phyloP scores from a whole-genome alignment of 2,797 vertebrate species.

The Halcyon chelicuti region DNA sequence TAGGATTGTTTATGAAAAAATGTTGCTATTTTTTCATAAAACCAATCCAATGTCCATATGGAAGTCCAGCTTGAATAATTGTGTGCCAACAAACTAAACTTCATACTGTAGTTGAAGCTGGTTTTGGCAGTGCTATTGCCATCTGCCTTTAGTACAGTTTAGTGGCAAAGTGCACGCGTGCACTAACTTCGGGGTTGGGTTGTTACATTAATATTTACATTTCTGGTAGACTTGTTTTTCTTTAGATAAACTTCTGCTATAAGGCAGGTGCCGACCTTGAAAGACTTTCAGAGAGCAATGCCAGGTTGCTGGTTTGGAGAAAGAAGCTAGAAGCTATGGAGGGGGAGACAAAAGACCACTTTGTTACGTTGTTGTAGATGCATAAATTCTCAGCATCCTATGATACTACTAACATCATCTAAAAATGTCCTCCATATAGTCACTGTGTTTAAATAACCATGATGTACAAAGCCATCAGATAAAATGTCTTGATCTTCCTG shows the following conservation, averaged over 20 bases:
- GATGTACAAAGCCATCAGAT: neutral
- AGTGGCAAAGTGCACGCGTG: neutral
- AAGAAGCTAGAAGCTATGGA: neutral
- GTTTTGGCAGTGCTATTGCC: neutral
- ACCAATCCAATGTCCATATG: neutral
- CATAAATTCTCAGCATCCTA: neutral
- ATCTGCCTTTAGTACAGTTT: neutral
- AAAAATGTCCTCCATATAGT: neutral
- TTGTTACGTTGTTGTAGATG: neutral
- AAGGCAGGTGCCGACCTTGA: neutral
- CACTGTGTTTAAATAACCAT: neutral
- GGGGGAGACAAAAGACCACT: neutral
- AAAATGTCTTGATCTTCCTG: neutral
- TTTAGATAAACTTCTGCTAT: neutral
- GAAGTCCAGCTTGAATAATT: neutral
- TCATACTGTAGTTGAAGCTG: neutral
- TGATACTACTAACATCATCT: neutral
- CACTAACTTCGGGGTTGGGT: neutral
- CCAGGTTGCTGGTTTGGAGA: neutral
- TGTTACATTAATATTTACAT: slow-evolving; percentile 10
- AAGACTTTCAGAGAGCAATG: neutral
- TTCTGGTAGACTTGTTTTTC: neutral
- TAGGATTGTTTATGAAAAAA: neutral
- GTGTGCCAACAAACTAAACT: neutral
- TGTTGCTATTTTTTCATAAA: neutral